A percentile compares a stretch with the other conserved stretches of the same genome.
Evolutionary conservation across 2,888 invertebrate genomes (phyloP).

Genomic region (Cacoxenus indagator): DNA sequence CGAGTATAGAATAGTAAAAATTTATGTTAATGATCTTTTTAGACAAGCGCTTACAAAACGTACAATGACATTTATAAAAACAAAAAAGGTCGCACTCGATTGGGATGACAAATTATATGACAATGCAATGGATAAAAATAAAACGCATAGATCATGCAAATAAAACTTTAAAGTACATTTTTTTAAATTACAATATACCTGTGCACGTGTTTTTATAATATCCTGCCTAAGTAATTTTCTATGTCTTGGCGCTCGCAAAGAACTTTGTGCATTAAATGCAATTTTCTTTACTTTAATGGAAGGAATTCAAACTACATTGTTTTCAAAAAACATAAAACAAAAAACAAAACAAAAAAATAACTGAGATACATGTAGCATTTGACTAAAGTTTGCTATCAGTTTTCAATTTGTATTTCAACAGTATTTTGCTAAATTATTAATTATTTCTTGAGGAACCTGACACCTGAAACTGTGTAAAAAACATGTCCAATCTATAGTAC

Average conservation of each 20-base stretch:
- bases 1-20: constrained; percentile 21
- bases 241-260: constrained; percentile 49
- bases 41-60: constrained; percentile 61
- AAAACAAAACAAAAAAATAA: too few species aligned
- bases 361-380: background rate
- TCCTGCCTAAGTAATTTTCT: constrained; percentile 22
- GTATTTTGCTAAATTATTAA: constrained; percentile 22
- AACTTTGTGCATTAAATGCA: constrained; percentile 59
- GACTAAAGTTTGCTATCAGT: constrained; percentile 19
- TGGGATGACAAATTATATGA: constrained; percentile 15
- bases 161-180: background rate
- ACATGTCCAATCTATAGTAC: background rate
- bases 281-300: constrained; percentile 61
- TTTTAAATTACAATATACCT: too few species aligned
- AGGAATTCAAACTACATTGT: constrained; percentile 46
- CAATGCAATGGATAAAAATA: constrained; percentile 25
- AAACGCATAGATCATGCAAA: constrained; percentile 34
- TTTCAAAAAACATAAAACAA: too few species aligned
- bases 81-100: constrained; percentile 18
- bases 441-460: constrained; percentile 56
- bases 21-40: constrained; percentile 49
- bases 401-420: constrained; percentile 22
- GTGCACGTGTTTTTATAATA: too few species aligned
- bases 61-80: constrained; percentile 54
- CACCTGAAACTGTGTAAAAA: constrained; percentile 57